Base-by-base conservation (phyloP, 2,888 invertebrate species). In the Yponomeuta evonymella region DNA sequence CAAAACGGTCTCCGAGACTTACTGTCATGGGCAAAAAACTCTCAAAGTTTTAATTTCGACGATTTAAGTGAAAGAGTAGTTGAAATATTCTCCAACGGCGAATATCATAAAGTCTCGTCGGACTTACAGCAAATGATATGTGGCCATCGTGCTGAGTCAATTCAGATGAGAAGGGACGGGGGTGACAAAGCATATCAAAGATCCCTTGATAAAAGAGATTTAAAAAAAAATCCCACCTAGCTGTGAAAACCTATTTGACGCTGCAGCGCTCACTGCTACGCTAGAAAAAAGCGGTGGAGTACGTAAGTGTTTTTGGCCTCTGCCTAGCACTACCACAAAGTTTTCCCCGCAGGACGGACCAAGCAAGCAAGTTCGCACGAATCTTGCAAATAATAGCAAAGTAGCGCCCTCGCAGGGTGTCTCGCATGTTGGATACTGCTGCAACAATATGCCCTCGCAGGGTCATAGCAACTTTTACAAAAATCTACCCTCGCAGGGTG, bases 251-350 rank as follows among this genome's bases (percentile, higher is more conserved):
- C 12, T 51, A 51, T 51, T 51, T 51, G 51, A 51, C 4, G 51
- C 51, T 12, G 51, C 51, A 12, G 51, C 51, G 11, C 51, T 51
- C 12, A 51, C 51, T 51, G 10, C 51, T 51, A 51, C 51, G 10
- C 12, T 51, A 12, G 51, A 51, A 12, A 51, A 10, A 10, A 0
- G 51, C 12, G 9, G 51, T 51, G 51, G 51, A 51, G 51, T 51
- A 77, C 70, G 29, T 66, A 23, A 51, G 12, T 51, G 51, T 51
- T 51, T 51, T 12, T 51, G 51, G 51, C 51, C 51, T 51, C 9
- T 9, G 51, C 51, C 51, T 51, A 9, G 51, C 4, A 51, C 51
- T 23, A 23, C 23, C 23, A 23, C 23, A 9, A 51, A 51, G 2
- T 9, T 9, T 12, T 6, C 51, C 10, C 12, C 51, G 51, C 51